These are phyloP conservation scores for Neoitamus cyanurus DNA, from an alignment of 2,888 invertebrate genomes.

Conservation along the genomic window DNA sequence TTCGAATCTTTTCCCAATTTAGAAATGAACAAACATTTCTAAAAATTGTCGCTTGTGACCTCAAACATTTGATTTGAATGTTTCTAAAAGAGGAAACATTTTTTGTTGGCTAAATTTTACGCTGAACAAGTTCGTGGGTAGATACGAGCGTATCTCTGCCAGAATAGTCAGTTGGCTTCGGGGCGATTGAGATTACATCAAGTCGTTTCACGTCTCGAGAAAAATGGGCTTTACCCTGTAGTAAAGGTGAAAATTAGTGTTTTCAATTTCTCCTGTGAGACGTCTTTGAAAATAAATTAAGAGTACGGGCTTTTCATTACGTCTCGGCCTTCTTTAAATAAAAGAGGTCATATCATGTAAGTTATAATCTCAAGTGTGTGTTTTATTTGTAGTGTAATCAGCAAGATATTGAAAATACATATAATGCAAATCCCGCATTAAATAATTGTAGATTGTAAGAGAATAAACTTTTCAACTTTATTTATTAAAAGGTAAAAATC, in stretches of 20 bases:
- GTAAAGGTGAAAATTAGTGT: background rate
- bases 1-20: background rate
- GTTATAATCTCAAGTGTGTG: no score
- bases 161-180: background rate
- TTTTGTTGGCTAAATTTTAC: background rate
- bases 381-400: no score
- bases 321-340: no score
- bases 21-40: background rate
- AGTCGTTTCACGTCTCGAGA: background rate
- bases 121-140: background rate
- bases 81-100: background rate
- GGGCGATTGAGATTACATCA: background rate
- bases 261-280: no score
- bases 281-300: no score
- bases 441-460: no score
- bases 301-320: no score
- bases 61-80: constrained; percentile 8
- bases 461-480: no score
- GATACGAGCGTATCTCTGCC: background rate
- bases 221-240: background rate
- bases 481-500: no score
- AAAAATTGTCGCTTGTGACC: background rate
- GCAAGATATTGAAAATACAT: no score
- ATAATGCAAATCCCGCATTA: no score
- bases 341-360: no score